Percentiles rank a stretch among this genome's conserved stretches.
Conservation (phyloP, 1,140 invertebrate species). For the Tribolium castaneum region DNA sequence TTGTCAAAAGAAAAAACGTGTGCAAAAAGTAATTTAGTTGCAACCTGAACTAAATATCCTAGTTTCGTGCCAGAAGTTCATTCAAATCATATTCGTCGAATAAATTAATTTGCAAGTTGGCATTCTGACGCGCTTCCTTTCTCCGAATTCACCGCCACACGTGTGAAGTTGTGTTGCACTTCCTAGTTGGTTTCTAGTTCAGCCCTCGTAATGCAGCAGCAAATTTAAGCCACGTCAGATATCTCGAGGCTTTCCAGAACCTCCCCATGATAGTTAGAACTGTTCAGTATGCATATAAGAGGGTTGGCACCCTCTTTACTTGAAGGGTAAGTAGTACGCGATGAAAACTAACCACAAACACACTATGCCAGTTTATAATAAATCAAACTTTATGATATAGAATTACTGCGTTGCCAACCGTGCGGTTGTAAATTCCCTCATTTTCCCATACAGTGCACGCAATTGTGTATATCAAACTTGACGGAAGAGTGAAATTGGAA, state of each 20-base stretch:
- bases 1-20: too few species aligned
- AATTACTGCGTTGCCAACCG: constrained; percentile 5
- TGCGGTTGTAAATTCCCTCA: constrained; percentile 2
- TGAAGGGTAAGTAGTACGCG: constrained; percentile 24
- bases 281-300: constrained; percentile 28
- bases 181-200: neutral
- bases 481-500: neutral
- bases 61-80: neutral
- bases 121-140: constrained; percentile 9
- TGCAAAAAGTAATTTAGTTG: too few species aligned
- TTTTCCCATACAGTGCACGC: neutral
- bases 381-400: constrained; percentile 31
- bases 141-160: neutral
- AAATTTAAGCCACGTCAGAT: neutral
- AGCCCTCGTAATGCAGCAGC: constrained; percentile 15
- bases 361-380: constrained; percentile 21
- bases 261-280: constrained; percentile 10
- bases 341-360: constrained; percentile 29
- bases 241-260: constrained; percentile 7
- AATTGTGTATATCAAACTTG: neutral
- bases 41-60: neutral
- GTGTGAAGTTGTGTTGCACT: constrained; percentile 15
- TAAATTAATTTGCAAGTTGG: constrained; percentile 12
- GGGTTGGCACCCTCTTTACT: constrained; percentile 22
- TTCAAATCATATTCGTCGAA: constrained; percentile 13